A percentile compares a stretch with the other conserved stretches of the same genome.
Evolutionary conservation across 1,140 invertebrate species (phyloP).

Genomic region (Schlechtendalia chinensis): DNA sequence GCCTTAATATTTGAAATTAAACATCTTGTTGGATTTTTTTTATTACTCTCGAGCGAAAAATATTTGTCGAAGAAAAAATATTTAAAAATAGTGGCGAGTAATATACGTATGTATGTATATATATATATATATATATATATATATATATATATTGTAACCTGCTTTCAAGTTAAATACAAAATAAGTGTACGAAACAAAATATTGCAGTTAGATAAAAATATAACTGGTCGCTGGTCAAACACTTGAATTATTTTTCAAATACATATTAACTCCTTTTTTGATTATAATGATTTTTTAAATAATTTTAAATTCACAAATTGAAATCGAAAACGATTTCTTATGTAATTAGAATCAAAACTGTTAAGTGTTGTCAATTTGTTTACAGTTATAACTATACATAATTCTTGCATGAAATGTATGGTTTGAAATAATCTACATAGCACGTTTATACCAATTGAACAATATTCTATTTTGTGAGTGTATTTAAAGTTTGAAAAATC

Average conservation of each 20-base stretch:
- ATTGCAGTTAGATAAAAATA: neutral
- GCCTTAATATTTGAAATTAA: constrained; percentile 8
- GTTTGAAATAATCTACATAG: neutral
- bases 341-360: neutral
- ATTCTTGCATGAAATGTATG: neutral
- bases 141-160: neutral
- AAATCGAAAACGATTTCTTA: neutral
- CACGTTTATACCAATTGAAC: neutral
- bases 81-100: too few relatives aligned
- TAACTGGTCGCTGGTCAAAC: neutral
- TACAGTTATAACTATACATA: neutral
- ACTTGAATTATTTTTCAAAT: neutral
- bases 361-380: too few relatives aligned
- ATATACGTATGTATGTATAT: too few relatives aligned
- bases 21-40: neutral
- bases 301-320: neutral
- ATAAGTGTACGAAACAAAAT: neutral
- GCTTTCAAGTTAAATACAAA: neutral
- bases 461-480: neutral
- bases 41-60: neutral
- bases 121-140: neutral
- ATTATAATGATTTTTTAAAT: neutral
- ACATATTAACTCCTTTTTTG: neutral
- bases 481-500: neutral
- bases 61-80: neutral